phyloP scores from a whole-genome alignment of 1,140 invertebrate species.

The Drosophila suzukii region DNA sequence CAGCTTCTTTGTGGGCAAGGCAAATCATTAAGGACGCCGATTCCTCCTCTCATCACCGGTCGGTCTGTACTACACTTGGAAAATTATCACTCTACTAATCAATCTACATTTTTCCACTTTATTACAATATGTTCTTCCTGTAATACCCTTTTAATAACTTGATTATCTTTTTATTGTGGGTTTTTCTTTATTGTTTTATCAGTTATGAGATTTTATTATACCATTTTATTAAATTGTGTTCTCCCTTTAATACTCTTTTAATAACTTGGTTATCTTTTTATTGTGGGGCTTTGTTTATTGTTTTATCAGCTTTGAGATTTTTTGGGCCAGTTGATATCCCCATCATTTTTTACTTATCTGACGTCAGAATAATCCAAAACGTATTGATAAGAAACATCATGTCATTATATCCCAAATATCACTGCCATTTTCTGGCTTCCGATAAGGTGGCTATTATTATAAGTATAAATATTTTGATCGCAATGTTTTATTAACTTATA shows the following conservation, averaged over 20 bases:
- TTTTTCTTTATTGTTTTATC: neutral
- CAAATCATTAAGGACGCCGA: slow-evolving; percentile 66
- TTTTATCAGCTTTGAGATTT: neutral
- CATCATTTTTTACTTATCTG: neutral
- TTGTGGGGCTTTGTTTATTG: neutral
- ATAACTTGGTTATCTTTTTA: neutral
- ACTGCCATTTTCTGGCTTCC: neutral
- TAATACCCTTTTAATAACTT: neutral
- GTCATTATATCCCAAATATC: neutral
- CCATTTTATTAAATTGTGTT: neutral
- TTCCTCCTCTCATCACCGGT: slow-evolving; percentile 11
- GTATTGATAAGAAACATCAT: slow-evolving; percentile 1
- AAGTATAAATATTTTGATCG: neutral
- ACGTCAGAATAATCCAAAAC: neutral
- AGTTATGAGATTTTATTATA: too few species aligned
- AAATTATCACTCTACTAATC: neutral
- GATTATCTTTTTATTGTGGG: too few species aligned
- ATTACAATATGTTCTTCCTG: neutral
- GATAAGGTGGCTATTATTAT: neutral
- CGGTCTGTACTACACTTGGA: slow-evolving; percentile 21
- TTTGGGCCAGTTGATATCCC: neutral
- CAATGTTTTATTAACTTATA: neutral
- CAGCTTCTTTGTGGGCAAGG: slow-evolving; percentile 55
- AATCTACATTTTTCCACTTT: too few species aligned
- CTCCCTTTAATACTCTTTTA: neutral